Conservation (phyloP, 2,797 vertebrate genomes). For the Pipistrellus pipistrellus region DNA sequence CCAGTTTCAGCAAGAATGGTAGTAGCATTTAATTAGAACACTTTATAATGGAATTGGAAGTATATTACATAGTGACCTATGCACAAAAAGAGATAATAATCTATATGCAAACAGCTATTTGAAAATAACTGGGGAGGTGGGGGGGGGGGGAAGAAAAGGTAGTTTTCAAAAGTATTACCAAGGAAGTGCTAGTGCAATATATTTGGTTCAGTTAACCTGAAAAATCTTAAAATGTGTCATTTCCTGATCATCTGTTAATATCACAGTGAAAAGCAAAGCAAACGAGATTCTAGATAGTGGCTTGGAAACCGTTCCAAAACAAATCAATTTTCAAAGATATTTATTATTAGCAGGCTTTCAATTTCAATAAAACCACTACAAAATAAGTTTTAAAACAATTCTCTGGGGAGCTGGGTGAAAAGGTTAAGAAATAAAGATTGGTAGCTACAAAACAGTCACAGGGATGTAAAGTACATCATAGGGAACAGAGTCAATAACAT, state of each 20-base stretch:
- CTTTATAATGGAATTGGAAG: background rate
- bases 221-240: slow-evolving; percentile 16
- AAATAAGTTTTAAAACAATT: slow-evolving; percentile 23
- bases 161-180: slow-evolving; percentile 1
- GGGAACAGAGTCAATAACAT: background rate
- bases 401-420: background rate
- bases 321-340: slow-evolving; percentile 11
- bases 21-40: background rate
- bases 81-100: background rate
- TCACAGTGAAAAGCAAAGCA: background rate
- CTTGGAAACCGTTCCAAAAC: background rate
- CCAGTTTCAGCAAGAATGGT: too few relatives aligned
- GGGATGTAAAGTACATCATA: background rate
- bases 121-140: background rate
- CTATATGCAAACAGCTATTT: background rate
- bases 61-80: background rate
- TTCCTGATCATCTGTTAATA: background rate
- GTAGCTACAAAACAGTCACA: background rate
- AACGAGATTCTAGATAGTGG: background rate
- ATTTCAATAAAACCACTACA: slow-evolving; percentile 5
- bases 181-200: background rate
- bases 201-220: background rate
- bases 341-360: background rate
- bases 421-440: background rate
- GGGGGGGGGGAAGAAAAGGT: background rate